A percentile compares a stretch with the other conserved stretches of the same genome.
phyloP scores from a whole-genome alignment of 2,797 vertebrate species.

The Chelon labrosus region DNA sequence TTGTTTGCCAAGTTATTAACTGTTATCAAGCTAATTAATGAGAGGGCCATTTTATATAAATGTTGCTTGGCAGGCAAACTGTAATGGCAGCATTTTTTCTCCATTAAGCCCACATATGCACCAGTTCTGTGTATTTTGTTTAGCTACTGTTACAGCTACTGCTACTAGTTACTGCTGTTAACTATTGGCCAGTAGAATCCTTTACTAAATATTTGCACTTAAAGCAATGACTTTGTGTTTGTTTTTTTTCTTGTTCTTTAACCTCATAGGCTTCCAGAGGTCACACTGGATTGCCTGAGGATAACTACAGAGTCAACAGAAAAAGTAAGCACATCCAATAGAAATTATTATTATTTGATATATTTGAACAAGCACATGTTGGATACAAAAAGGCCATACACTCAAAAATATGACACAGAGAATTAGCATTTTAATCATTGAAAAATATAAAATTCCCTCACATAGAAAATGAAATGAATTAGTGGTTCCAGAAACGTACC shows the following conservation, averaged over 20 bases:
- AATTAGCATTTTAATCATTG: too few relatives aligned
- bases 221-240: background rate
- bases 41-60: background rate
- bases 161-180: background rate
- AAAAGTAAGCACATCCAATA: too few relatives aligned
- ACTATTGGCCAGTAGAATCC: background rate
- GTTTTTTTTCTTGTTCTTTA: constrained; percentile 2
- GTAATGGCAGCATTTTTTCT: background rate
- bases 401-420: too few relatives aligned
- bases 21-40: background rate
- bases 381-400: too few relatives aligned
- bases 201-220: constrained; percentile 20
- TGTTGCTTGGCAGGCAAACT: background rate
- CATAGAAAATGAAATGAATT: background rate
- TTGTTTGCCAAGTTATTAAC: background rate
- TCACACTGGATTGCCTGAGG: background rate
- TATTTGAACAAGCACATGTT: too few relatives aligned
- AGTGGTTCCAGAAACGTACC: background rate
- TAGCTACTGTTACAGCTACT: background rate
- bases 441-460: too few relatives aligned
- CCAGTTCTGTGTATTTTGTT: background rate
- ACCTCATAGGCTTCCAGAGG: background rate
- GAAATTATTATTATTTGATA: too few relatives aligned
- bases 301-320: background rate
- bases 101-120: too few relatives aligned